Evolutionary conservation across 2,888 invertebrate genomes (phyloP), one percentile per base, ranked within the genome.

Genomic region (Drosophila histrio): DNA sequence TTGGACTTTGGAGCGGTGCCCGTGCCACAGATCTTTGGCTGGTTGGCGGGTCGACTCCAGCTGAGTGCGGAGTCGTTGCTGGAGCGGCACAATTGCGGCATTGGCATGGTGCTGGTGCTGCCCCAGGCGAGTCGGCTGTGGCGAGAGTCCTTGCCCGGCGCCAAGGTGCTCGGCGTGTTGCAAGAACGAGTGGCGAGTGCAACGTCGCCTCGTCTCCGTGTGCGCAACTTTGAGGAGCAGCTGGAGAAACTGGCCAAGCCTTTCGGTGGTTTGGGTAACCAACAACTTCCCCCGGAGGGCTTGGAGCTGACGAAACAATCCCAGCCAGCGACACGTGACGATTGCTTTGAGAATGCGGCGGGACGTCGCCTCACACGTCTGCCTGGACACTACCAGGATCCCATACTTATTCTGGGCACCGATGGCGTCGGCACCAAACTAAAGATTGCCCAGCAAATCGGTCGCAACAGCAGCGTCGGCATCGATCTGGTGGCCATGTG

Each of bases 401-500:
- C 98, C 0, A 94, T 98, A 21, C 93, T 99, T 0, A 97, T 99
- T 0, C 95, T 98, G 38, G 98, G 98, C 0, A 97, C 99, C 0
- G 99, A 99, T 92, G 99, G 99, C n/a, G 99, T 99, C 15, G 99
- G 99, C 50, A 99, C 99, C 0, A 99, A 99, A 91, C 93, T 99
- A 8, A 97, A 97, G 95, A 94, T 97, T 68, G 98, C 98, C 0
- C 96, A 98, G 91, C 94, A 94, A 79, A 94, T 94, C 70, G 94
- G 94, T 54, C 93, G 94, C 9, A 97, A 98, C 91, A 92, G 94
- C 68, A 96, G 96, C 0, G 95, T 99, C 67, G 99, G 99, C 30
- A 94, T 97, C 63, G 99, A 99, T 92, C 93, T 99, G 64, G 99
- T 99, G 1, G 99, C 99, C 8, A 99, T 99, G 99, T 99, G 99